A percentile compares a stretch with the other conserved stretches of the same genome.
Evolutionary conservation across 2,888 invertebrate genomes (phyloP).

Genomic region (Eilema griseolum): DNA sequence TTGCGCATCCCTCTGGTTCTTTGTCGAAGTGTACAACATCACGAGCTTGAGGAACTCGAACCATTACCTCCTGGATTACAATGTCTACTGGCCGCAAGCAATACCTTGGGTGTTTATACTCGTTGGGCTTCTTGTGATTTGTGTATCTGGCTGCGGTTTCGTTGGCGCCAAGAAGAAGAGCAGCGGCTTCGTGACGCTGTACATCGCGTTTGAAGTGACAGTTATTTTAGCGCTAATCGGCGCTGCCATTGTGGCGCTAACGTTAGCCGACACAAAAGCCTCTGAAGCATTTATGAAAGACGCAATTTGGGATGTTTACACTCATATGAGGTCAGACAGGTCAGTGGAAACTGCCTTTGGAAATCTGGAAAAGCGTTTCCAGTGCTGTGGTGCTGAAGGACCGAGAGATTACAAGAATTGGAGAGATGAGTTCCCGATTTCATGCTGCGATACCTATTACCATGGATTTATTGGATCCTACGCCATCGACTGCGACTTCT

Average conservation of each 20-base stretch:
- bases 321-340: conserved; percentile 66
- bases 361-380: conserved; percentile 71
- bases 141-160: conserved; percentile 72
- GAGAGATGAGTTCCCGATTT: conserved; percentile 74
- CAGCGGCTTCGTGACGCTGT: conserved; percentile 64
- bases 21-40: conserved; percentile 69
- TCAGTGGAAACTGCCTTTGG: conserved; percentile 66
- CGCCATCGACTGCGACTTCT: conserved; percentile 74
- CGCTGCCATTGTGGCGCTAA: conserved; percentile 67
- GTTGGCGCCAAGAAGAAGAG: conserved; percentile 68
- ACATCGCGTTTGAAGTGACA: conserved; percentile 63
- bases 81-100: conserved; percentile 80
- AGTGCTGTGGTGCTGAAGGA: conserved; percentile 78
- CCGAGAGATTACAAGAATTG: conserved; percentile 79
- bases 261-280: conserved; percentile 70
- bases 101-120: conserved; percentile 80
- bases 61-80: conserved; percentile 79
- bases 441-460: conserved; percentile 79
- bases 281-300: conserved; percentile 77
- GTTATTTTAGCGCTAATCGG: conserved; percentile 62
- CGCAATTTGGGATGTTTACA: conserved; percentile 78
- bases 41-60: conserved; percentile 72
- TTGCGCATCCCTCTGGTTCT: conserved; percentile 74
- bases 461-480: conserved; percentile 74
- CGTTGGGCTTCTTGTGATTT: conserved; percentile 68